A percentile compares a stretch with the other conserved stretches of the same genome.
Evolutionary conservation across 2,797 vertebrate species (phyloP).

Genomic region (Ptychobarbus kaznakovi): DNA sequence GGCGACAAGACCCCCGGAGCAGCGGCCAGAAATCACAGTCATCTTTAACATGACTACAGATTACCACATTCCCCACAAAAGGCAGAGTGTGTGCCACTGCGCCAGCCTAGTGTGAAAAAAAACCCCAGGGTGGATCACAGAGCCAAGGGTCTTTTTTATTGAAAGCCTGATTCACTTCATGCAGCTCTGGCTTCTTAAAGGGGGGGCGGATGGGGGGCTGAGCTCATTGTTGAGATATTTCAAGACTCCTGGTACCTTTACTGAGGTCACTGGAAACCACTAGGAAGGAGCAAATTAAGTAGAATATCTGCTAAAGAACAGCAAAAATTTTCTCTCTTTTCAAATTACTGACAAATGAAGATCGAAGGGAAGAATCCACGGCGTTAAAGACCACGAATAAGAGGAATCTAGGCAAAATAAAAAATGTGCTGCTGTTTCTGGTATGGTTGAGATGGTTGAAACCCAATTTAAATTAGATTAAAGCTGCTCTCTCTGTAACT

Average conservation of each 20-base stretch:
- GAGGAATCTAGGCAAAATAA: neutral
- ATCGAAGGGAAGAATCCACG: neutral
- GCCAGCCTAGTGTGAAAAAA: conserved; percentile 30
- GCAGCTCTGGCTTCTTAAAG: conserved; percentile 28
- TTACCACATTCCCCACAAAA: conserved; percentile 63
- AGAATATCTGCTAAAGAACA: neutral
- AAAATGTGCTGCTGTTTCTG: neutral
- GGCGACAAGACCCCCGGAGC: conserved; percentile 60
- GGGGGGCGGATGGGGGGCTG: conserved; percentile 23
- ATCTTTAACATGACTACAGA: conserved; percentile 70
- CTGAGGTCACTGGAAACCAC: conserved; percentile 46
- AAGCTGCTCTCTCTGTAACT: conserved; percentile 38
- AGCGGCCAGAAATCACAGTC: conserved; percentile 67
- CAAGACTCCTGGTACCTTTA: conserved; percentile 54
- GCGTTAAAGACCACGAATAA: neutral
- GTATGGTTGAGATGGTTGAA: conserved; percentile 15
- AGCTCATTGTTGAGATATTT: conserved; percentile 61
- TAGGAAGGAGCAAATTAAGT: neutral
- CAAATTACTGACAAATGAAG: neutral
- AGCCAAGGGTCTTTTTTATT: conserved; percentile 37
- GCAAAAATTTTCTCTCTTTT: neutral
- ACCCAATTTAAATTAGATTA: conserved; percentile 47
- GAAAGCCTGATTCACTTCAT: conserved; percentile 30
- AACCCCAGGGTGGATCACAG: conserved; percentile 54
- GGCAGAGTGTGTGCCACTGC: conserved; percentile 52